Evolutionary conservation across 2,113 vertebrate species (phyloP), one percentile per base, ranked within the genome.

Genomic region (Lethenteron reissneri): DNA sequence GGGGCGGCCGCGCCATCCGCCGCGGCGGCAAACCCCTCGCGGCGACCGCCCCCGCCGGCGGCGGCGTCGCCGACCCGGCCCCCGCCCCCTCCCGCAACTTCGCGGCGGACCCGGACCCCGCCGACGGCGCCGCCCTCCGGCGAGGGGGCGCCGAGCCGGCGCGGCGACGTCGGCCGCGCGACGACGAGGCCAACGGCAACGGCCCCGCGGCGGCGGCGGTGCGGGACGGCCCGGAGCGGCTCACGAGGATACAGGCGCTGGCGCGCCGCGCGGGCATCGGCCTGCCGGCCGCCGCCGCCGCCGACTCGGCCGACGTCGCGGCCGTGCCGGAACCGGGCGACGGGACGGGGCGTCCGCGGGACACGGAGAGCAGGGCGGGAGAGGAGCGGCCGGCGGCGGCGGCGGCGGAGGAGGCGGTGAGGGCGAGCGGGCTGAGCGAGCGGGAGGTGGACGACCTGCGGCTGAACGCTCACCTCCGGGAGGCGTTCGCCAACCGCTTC

Each of bases 401-500:
- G 75, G 79, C 72, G 76, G 82, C 80, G 62, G 83, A 79, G 76
- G 25, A 25, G 80, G 78, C 70, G 72, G 73, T 72, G 84, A 80
- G 71, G 71, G 80, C 75, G 85, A 81, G 0, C 84, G 83, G 11
- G 85, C 89, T 41, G 41, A 41, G 41, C 74, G 88, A 92, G 73
- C 77, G 84, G 69, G 88, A 88, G 72, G 77, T 95, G 69, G 82
- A 79, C 73, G 82, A 85, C 72, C 86, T 89, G 57, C 89, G 87
- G 76, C 79, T 95, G 72, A 92, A 88, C 0, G 85, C 92, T 69
- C 90, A 95, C 78, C 83, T 97, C 57, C 84, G 92, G 4, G 92
- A 97, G 77, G 88, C 94, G 77, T 90, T 97, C 0, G 87, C 90
- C 9, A 85, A 83, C 73, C 88, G 87, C 69, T 95, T 97, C 72